Conservation (phyloP, 2,113 vertebrate species). For the Eubucco bourcierii region DNA sequence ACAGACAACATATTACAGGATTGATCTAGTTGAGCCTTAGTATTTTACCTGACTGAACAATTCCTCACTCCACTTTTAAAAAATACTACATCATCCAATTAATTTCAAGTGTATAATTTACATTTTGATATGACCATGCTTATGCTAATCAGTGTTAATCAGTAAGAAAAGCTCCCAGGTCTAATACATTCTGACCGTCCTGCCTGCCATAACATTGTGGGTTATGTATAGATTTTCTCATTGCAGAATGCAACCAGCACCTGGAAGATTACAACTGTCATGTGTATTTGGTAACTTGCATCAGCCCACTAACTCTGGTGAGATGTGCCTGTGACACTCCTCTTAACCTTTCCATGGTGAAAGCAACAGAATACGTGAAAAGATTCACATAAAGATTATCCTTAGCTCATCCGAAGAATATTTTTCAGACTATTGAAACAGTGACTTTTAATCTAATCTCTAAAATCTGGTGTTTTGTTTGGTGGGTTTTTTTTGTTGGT, state of each 20-base stretch:
- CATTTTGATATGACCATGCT: background rate
- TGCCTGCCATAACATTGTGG: background rate
- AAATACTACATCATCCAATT: background rate
- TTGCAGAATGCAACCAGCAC: background rate
- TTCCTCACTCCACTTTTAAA: background rate
- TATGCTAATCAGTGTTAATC: background rate
- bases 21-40: background rate
- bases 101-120: background rate
- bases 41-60: background rate
- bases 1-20: background rate
- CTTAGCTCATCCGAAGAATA: background rate
- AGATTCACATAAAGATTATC: background rate
- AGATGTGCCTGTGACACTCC: background rate
- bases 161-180: background rate
- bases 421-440: background rate
- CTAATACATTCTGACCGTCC: background rate
- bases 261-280: background rate
- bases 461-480: too few relatives aligned
- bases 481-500: too few relatives aligned
- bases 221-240: accelerated
- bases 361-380: background rate
- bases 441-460: background rate
- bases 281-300: background rate
- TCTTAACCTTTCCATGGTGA: background rate
- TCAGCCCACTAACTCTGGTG: background rate